Base-by-base conservation (phyloP, 2,113 vertebrate species). In the Hydropotes inermis region DNA sequence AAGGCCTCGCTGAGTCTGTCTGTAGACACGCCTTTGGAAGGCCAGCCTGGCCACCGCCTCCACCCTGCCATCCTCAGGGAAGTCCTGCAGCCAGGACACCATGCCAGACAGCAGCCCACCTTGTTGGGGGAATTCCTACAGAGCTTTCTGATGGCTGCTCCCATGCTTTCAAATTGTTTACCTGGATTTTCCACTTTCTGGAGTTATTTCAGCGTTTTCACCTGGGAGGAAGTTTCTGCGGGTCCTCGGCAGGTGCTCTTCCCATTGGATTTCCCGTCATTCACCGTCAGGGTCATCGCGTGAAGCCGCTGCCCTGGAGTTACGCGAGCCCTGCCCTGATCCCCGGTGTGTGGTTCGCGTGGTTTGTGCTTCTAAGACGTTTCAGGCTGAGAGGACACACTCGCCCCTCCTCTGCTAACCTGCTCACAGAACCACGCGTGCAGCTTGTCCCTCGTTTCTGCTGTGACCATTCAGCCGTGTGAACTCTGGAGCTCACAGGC, bases 211-310 rank as follows among this genome's bases (percentile, higher is more conserved):
- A 9, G 33, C 3, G 13, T 14, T 28, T 67, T 13, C 3, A 27
- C 76, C 28, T 23, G 4, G 27, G 21, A 60, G 67, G n/a, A 55
- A 61, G 14, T 36, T 57, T 28, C 55, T 25, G 17, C 23, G 45
- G 74, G 30, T 47, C 39, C 86, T 7, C 12, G 1, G 43, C 17
- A 2, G 57, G 76, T 1, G 16, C 43, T 54, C 33, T 64, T 54
- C 15, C 19, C 3, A 5, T 15, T 39, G 2, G 30, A 1, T 2
- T 1, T 45, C 25, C 39, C 9, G 0, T 3, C 1, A 1, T 1
- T 13, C 5, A 6, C 21, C 9, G 58, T 9, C 13, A 15, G 2
- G 39, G 28, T 0, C 39, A 6, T 0, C 0, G 3, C 13, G 2
- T 5, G 9, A 45, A 17, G 50, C 13, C 12, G 6, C 50, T 25